Evolutionary conservation across 1,140 invertebrate genomes (phyloP).

Genomic region (Neotoxoptera formosana): DNA sequence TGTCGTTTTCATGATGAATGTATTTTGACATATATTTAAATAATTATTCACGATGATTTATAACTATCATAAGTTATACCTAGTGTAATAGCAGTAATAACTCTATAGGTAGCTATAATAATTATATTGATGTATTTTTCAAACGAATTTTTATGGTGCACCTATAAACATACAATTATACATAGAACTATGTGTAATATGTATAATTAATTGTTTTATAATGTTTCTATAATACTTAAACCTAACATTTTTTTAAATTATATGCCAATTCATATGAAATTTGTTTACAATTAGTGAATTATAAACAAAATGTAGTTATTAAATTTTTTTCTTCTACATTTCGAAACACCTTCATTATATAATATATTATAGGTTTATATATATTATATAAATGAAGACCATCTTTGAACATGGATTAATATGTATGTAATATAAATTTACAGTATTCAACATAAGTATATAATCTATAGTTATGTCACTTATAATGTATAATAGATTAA

Average conservation of each 20-base stretch:
- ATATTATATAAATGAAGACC: background rate
- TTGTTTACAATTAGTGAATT: background rate
- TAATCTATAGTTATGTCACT: background rate
- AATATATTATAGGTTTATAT: background rate
- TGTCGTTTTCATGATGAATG: background rate
- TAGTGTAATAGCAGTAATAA: background rate
- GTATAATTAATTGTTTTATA: background rate
- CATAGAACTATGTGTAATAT: background rate
- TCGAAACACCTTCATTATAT: background rate
- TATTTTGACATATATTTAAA: background rate
- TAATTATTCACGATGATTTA: background rate
- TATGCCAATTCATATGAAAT: background rate
- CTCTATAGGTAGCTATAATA: background rate
- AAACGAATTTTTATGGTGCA: background rate
- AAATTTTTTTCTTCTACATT: background rate
- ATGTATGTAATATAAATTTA: background rate
- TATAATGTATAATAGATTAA: background rate
- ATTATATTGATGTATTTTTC: background rate
- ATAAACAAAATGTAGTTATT: background rate
- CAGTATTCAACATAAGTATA: background rate
- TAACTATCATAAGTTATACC: background rate
- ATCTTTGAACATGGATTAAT: background rate
- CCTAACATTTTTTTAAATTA: background rate
- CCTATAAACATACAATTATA: too few relatives aligned
- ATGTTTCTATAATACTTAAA: background rate